Base-by-base conservation (phyloP, 2,888 invertebrate genomes). In the Oasisia sp. region DNA sequence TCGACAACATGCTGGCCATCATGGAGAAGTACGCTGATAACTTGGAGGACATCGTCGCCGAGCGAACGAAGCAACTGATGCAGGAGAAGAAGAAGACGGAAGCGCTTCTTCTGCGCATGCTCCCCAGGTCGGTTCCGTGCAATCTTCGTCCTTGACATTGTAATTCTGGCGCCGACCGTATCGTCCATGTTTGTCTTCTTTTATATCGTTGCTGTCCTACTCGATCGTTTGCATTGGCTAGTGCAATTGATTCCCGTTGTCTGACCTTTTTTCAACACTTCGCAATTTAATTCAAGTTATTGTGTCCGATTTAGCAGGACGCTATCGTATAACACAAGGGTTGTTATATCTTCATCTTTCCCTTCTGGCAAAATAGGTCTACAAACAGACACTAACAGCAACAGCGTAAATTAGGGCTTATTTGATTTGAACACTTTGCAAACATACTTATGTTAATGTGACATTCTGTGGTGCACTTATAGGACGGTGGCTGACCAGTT, bases 21-120 rank as follows among this genome's bases (percentile, higher is more conserved):
- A 98, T 99, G 98, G 99, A 99, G 96, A 98, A 98, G 95, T 99
- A 99, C 96, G 98, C 99, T 7, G 98, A 98, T 95, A 99, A 99
- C 96, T 97, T 99, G 95, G 99, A 99, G 96, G 98, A 97, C 0
- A 97, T 99, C 9, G 99, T 99, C 0, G 98, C 98, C 95, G 99
- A 99, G 96, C 97, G 99, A 92, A 99, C 99, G 0, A 98, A 98
- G 96, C 98, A 98, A 96, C 97, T 99, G 92, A 98, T 98, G 94
- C 98, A 98, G 96, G 99, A 99, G 97, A 99, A 99, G 96, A 98
- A 98, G 97, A 99, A 99, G 97, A 99, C 99, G 95, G 99, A 99
- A 96, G 98, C 98, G 96, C 97, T 99, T 92, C 97, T 99, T 91
- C 95, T 95, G 58, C 93, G 96, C 93, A 96, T 96, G 96, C 93